Conservation (phyloP, 2,888 invertebrate genomes). For the Drosophila fungiperda region DNA sequence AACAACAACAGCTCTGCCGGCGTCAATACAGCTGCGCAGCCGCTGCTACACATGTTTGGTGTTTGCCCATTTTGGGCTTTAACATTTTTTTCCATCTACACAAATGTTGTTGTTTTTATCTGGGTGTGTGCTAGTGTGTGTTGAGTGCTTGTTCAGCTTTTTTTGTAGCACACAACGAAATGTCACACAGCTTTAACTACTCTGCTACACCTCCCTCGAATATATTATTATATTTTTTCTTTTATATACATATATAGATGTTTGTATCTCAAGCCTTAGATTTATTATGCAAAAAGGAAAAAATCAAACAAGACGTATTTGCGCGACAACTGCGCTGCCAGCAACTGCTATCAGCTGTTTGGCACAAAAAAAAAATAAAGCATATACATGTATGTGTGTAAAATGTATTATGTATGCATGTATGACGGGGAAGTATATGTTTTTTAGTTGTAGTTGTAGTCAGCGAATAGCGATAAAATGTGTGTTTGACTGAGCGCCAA, state of each 20-base stretch:
- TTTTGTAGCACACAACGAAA: slow-evolving; percentile 63
- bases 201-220: slow-evolving; percentile 11
- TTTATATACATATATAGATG: neutral
- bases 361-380: slow-evolving; percentile 27
- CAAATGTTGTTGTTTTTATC: slow-evolving; percentile 16
- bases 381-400: slow-evolving; percentile 1
- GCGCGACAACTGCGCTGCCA: slow-evolving; percentile 16
- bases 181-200: slow-evolving; percentile 65
- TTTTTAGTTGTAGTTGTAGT: slow-evolving; percentile 40
- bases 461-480: slow-evolving; percentile 33
- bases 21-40: slow-evolving; percentile 52
- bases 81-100: slow-evolving; percentile 50
- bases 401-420: neutral
- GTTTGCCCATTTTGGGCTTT: slow-evolving; percentile 69
- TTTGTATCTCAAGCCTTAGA: slow-evolving; percentile 17
- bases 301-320: slow-evolving; percentile 20
- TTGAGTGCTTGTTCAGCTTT: slow-evolving; percentile 20
- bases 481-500: slow-evolving; percentile 67
- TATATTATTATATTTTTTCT: slow-evolving; percentile 9
- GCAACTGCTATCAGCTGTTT: slow-evolving; percentile 50
- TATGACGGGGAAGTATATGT: slow-evolving; percentile 38
- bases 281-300: slow-evolving; percentile 28
- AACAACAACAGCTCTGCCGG: slow-evolving; percentile 53
- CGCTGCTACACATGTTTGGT: slow-evolving; percentile 72
- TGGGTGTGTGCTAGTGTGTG: slow-evolving; percentile 11